These are phyloP conservation scores for Pachypeltis micranthus DNA, from an alignment of 1,140 invertebrate species.

Conservation along the genomic window DNA sequence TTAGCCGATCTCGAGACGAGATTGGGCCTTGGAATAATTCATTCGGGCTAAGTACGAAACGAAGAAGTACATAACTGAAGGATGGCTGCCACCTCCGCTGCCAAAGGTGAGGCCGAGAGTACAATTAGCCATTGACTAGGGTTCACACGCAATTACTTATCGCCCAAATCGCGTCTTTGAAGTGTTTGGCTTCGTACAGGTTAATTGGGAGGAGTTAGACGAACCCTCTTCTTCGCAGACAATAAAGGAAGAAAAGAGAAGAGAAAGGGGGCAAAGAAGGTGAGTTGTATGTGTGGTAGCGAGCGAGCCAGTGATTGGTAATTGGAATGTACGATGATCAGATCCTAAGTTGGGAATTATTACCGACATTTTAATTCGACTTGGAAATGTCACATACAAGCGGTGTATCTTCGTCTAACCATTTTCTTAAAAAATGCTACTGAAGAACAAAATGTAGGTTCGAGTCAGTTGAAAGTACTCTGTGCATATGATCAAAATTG, in stretches of 20 bases:
- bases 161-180: background rate
- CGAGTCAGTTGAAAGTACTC: too few relatives aligned
- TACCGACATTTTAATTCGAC: too few relatives aligned
- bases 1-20: slow-evolving; percentile 86
- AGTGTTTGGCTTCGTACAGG: slow-evolving; percentile 30
- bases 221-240: slow-evolving; percentile 70
- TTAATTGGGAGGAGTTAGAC: slow-evolving; percentile 69
- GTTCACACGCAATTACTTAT: too few relatives aligned
- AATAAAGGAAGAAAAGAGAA: slow-evolving; percentile 51
- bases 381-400: too few relatives aligned
- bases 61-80: slow-evolving; percentile 93
- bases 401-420: too few relatives aligned
- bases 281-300: too few relatives aligned
- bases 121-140: background rate
- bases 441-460: too few relatives aligned
- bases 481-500: too few relatives aligned
- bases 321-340: too few relatives aligned
- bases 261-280: background rate
- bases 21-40: slow-evolving; percentile 85
- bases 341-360: too few relatives aligned
- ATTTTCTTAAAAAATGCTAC: too few relatives aligned
- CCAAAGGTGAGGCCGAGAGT: slow-evolving; percentile 67
- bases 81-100: slow-evolving; percentile 81
- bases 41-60: slow-evolving; percentile 96
- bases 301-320: too few relatives aligned